Conservation (phyloP, 2,888 invertebrate species). For the Callyntrura sp. region DNA sequence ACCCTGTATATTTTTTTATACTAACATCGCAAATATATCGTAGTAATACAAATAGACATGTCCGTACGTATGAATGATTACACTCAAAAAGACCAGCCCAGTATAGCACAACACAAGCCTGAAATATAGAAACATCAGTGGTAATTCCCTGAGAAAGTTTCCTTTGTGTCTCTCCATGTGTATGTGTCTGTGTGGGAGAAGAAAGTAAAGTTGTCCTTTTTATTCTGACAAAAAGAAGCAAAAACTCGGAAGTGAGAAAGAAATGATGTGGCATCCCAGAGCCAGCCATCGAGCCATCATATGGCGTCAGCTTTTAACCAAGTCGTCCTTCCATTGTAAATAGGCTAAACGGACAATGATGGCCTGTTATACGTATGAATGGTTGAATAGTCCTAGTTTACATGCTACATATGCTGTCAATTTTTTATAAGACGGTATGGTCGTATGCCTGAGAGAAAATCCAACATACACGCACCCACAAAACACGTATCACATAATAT, state of each 20-base stretch:
- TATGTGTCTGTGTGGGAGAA: background rate
- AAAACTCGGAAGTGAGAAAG: conserved; percentile 45
- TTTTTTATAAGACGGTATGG: conserved; percentile 33
- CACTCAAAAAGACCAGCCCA: background rate
- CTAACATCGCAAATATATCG: no score
- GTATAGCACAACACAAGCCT: background rate
- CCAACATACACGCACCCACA: background rate
- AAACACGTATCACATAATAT: no score
- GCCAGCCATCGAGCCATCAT: conserved; percentile 35
- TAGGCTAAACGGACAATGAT: conserved; percentile 64
- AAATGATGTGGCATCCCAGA: conserved; percentile 61
- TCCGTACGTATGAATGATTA: conserved; percentile 33
- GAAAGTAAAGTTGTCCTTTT: conserved; percentile 51
- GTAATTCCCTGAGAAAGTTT: conserved; percentile 17
- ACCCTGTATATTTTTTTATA: no score
- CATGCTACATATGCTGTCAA: conserved; percentile 35
- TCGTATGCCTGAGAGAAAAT: no score
- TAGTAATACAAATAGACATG: background rate
- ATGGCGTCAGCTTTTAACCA: conserved; percentile 66
- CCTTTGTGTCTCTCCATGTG: conserved; percentile 4
- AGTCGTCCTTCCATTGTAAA: conserved; percentile 40
- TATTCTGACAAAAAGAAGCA: conserved; percentile 28
- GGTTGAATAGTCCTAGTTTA: conserved; percentile 63
- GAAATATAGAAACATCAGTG: conserved; percentile 27
- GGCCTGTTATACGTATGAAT: conserved; percentile 69